Percentiles rank a stretch among this genome's conserved stretches.
These are phyloP conservation scores for Pteropus alecto DNA, from an alignment of 2,113 vertebrate genomes.

Conservation along the genomic window DNA sequence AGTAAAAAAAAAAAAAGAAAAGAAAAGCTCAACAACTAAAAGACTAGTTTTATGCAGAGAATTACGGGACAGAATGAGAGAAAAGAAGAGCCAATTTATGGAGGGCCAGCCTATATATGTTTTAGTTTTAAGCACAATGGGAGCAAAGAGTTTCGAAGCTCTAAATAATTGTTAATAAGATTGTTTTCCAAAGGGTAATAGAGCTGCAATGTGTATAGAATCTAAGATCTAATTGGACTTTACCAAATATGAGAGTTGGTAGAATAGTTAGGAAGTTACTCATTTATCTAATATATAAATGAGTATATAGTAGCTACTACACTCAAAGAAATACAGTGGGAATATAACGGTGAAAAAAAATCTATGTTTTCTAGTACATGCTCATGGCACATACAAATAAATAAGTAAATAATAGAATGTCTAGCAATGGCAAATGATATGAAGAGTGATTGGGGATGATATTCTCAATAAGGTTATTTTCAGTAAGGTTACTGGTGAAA, in stretches of 20 bases:
- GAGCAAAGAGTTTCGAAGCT: background rate
- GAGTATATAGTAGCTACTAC: background rate
- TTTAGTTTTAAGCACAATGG: background rate
- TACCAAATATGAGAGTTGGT: background rate
- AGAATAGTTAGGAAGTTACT: background rate
- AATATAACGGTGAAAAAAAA: background rate
- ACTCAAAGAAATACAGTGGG: background rate
- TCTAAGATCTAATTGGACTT: background rate
- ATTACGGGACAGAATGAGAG: background rate
- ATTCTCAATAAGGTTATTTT: background rate
- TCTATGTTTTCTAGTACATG: background rate
- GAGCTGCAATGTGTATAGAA: background rate
- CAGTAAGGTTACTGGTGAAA: background rate
- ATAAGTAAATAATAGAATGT: background rate
- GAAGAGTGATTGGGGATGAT: accelerated
- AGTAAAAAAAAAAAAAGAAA: background rate
- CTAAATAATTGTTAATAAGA: background rate
- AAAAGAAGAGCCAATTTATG: background rate
- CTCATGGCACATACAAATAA: background rate
- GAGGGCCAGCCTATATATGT: background rate
- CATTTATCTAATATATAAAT: background rate
- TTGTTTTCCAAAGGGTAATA: background rate
- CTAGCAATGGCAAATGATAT: background rate
- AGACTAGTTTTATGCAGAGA: background rate
- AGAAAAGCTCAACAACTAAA: background rate